Evolutionary conservation across 2,888 invertebrate genomes (phyloP).

Genomic region (Leistus spinibarbis): DNA sequence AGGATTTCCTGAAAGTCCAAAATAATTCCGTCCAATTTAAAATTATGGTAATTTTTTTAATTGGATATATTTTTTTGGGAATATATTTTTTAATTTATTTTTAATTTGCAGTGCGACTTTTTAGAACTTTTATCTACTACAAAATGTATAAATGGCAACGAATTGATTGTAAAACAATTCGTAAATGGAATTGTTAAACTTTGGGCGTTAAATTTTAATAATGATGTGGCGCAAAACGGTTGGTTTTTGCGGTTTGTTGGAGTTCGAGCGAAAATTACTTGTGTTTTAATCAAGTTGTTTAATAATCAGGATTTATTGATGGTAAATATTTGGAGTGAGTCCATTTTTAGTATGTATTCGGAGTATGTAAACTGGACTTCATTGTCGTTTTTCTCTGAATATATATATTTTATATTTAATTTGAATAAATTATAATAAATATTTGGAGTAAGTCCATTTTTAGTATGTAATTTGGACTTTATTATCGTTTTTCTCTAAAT

Average conservation of each 20-base stretch:
- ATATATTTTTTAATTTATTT: conserved; percentile 1
- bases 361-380: no score
- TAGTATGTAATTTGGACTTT: no score
- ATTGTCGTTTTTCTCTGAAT: no score
- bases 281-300: background rate
- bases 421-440: no score
- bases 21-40: background rate
- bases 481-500: no score
- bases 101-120: conserved; percentile 1
- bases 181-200: background rate
- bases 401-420: no score
- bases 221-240: background rate
- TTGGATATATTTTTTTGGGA: background rate
- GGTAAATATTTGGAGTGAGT: no score
- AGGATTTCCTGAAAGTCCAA: background rate
- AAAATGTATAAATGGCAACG: background rate
- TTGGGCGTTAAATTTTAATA: conserved; percentile 20
- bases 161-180: background rate
- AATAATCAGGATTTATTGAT: conserved; percentile 8
- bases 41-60: background rate
- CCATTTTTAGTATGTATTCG: no score
- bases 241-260: conserved; percentile 8
- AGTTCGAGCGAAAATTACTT: conserved; percentile 7
- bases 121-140: conserved; percentile 19
- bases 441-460: no score